Conservation (phyloP, 2,797 vertebrate genomes). For the Amniataba percoides region DNA sequence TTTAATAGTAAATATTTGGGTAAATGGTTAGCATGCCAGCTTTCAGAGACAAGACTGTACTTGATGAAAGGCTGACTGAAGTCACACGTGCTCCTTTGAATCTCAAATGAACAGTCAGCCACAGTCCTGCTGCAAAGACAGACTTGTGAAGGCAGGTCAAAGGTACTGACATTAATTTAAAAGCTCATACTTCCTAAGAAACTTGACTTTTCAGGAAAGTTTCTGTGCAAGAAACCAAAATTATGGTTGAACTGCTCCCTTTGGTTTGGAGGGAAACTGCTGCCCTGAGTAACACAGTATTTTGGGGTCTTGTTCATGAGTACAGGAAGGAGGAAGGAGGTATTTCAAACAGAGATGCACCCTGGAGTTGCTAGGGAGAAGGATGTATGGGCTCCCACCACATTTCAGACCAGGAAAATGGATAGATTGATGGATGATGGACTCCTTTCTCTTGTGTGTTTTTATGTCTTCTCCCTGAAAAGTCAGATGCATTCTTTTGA, state of each 20-base stretch:
- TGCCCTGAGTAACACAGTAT: too few species aligned
- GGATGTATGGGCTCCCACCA: background rate
- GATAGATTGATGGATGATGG: background rate
- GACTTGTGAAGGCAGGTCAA: slow-evolving; percentile 43
- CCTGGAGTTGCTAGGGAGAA: background rate
- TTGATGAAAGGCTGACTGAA: slow-evolving; percentile 75
- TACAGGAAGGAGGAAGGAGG: too few species aligned
- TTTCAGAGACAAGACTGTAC: slow-evolving; percentile 65
- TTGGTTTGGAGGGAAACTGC: background rate
- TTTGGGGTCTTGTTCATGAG: background rate
- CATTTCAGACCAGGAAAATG: too few species aligned
- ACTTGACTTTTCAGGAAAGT: slow-evolving; percentile 11
- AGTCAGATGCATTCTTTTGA: background rate
- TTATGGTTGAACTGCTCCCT: background rate
- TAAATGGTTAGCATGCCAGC: slow-evolving; percentile 65
- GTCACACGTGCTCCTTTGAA: slow-evolving; percentile 52
- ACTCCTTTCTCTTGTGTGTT: background rate
- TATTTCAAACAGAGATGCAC: background rate
- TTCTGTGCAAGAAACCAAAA: slow-evolving; percentile 18
- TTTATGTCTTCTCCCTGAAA: background rate
- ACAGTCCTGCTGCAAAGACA: slow-evolving; percentile 52
- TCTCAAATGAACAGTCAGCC: slow-evolving; percentile 60
- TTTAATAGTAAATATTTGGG: slow-evolving; percentile 82
- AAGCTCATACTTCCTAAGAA: slow-evolving; percentile 15
- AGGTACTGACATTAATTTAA: background rate